Percentiles rank a stretch among this genome's conserved stretches.
These are phyloP conservation scores for Drosophila baimaii DNA, from an alignment of 1,140 invertebrate species.

Conservation along the genomic window DNA sequence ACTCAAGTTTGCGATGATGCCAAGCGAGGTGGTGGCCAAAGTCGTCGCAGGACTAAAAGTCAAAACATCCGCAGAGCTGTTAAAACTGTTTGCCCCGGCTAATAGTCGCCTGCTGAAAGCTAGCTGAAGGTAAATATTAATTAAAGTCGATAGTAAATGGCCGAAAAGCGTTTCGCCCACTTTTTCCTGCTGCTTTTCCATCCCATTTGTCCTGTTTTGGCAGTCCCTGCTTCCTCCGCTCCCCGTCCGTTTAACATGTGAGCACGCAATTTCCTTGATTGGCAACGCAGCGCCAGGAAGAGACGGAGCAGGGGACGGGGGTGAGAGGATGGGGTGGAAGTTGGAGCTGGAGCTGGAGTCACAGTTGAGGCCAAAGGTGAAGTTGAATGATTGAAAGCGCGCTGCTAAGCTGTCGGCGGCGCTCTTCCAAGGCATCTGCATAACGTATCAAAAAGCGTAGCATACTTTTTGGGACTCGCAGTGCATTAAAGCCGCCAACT, in stretches of 20 bases:
- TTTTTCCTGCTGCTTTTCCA: conserved; percentile 48
- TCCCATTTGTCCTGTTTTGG: conserved; percentile 28
- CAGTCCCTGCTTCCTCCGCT: conserved; percentile 9
- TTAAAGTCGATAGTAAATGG: conserved; percentile 81
- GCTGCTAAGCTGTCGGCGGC: conserved; percentile 54
- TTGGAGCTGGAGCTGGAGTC: neutral
- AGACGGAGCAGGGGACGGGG: neutral
- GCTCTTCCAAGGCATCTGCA: conserved; percentile 52
- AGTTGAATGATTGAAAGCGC: conserved; percentile 65
- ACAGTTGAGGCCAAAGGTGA: conserved; percentile 22
- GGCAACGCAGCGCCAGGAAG: conserved; percentile 41
- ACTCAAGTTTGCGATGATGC: conserved; percentile 64
- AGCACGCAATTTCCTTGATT: conserved; percentile 81
- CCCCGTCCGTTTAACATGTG: conserved; percentile 66
- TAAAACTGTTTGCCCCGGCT: conserved; percentile 78
- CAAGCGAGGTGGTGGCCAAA: conserved; percentile 1
- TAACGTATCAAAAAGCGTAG: conserved; percentile 66
- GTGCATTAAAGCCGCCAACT: conserved; percentile 36
- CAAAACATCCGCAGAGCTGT: conserved; percentile 68
- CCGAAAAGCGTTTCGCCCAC: conserved; percentile 60
- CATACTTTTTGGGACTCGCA: conserved; percentile 57
- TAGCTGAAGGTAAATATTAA: conserved; percentile 72
- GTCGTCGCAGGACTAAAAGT: conserved; percentile 53
- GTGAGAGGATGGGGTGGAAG: neutral
- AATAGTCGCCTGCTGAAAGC: conserved; percentile 64